Percentiles rank a stretch among this genome's conserved stretches.
These are phyloP conservation scores for Eudasyphora cyanicolor DNA, from an alignment of 2,888 invertebrate genomes.

Conservation along the genomic window DNA sequence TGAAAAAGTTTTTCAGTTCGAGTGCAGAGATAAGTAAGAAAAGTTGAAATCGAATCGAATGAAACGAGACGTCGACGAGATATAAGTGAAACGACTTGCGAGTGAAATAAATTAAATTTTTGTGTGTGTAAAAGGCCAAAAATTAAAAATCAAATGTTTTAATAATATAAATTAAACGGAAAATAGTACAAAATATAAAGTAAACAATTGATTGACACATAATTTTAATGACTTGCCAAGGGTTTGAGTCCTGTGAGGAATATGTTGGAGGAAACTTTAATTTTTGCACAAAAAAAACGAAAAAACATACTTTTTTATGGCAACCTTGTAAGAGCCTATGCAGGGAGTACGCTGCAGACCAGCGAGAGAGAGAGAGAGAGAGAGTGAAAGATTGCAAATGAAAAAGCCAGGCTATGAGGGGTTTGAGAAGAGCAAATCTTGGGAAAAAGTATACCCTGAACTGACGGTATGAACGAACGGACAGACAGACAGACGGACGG, in stretches of 20 bases:
- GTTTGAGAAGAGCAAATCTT: not conserved
- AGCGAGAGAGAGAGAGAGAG: not conserved
- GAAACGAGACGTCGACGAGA: constrained; percentile 6
- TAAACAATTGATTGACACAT: constrained; percentile 28
- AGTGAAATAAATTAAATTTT: no score
- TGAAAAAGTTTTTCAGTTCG: constrained; percentile 66
- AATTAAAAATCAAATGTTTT: constrained; percentile 14
- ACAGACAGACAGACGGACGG: no score
- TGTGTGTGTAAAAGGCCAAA: not conserved
- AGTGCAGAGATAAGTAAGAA: constrained; percentile 64
- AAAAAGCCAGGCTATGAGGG: not conserved
- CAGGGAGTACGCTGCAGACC: not conserved
- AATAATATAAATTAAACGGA: no score
- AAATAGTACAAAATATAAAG: constrained; percentile 38
- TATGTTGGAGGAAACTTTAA: not conserved
- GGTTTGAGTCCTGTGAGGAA: not conserved
- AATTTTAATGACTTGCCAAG: constrained; percentile 16
- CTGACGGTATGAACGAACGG: not conserved
- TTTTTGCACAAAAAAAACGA: constrained; percentile 9
- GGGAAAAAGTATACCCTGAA: constrained; percentile 11
- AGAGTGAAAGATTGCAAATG: not conserved
- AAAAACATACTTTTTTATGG: constrained; percentile 42
- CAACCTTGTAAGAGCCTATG: constrained; percentile 51
- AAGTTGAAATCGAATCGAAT: constrained; percentile 63
- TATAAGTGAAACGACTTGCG: not conserved